Base-by-base conservation (phyloP, 2,888 invertebrate genomes). In the Nephrotoma guestfalica region DNA sequence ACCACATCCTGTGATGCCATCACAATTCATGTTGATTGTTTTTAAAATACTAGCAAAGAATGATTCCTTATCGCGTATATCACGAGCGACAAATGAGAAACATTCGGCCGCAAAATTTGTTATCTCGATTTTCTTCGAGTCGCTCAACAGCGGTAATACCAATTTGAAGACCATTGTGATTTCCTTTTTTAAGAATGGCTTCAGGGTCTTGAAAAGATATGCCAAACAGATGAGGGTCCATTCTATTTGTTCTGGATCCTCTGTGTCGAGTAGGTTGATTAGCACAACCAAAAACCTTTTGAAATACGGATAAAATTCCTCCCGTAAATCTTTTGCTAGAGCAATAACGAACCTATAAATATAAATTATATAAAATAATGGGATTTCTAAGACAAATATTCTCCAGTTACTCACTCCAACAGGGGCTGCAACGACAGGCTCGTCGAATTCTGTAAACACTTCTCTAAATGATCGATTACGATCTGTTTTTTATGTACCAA, bases 21-120 rank as follows among this genome's bases (percentile, higher is more conserved):
- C 94, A 89, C 94, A 93, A 90, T 94, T 93, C 13, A 92, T 92
- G 88, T 94, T 92, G 51, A 97, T 92, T 86, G 94, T 94, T 88
- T 93, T 93, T 51, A 98, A 91, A 71, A 97, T 91, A 84, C 96
- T 92, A 85, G 93, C 92, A 71, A 98, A 91, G 90, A 98, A 95
- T 86, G 93, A 93, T 43, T 94, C 93, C 89, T 95, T 96, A 89
- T 98, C 96, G 88, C 94, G 95, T 11, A 97, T 95, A 93, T 97
- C 97, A 88, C 98, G 93, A 3, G 97, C 96, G 0, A 99, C 95
- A 93, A 97, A 99, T 0, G 98, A 96, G 93, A 99, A 98, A 91
- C 98, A 97, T 92, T 99, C 98, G 0, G 98, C 97, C 4, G 98
- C 98, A 93, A 99, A 99, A 89, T 96, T 96, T 88, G 96, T 95